Evolutionary conservation across 1,140 invertebrate species (phyloP).

Genomic region (Ectropis grisescens): DNA sequence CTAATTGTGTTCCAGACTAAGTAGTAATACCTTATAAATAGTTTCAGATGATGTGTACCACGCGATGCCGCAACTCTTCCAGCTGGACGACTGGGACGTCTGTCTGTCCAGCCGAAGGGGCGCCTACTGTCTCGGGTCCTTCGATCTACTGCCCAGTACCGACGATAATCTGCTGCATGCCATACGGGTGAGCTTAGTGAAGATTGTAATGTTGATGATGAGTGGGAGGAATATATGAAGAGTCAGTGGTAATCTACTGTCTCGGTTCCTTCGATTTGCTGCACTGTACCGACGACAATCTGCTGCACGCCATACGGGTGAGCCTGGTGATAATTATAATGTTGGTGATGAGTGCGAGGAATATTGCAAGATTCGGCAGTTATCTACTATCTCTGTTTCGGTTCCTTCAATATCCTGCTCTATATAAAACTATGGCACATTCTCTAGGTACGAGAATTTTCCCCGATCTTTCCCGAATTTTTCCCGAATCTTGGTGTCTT

Average conservation of each 20-base stretch:
- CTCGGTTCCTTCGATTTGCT: conserved; percentile 29
- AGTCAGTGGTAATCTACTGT: too few relatives aligned
- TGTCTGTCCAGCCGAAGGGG: conserved; percentile 18
- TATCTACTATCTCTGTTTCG: conserved; percentile 37
- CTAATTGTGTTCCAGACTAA: too few relatives aligned
- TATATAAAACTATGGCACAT: too few relatives aligned
- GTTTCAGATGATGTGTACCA: conserved; percentile 27
- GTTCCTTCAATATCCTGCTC: conserved; percentile 23
- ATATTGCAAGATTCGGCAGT: too few relatives aligned
- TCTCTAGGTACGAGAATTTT: too few relatives aligned
- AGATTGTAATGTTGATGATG: too few relatives aligned
- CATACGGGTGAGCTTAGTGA: conserved; percentile 11
- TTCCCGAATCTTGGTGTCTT: too few relatives aligned
- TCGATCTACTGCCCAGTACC: conserved; percentile 14
- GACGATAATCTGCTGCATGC: conserved; percentile 6
- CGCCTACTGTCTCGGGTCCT: conserved; percentile 33
- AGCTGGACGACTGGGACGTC: conserved; percentile 31
- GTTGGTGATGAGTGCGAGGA: too few relatives aligned
- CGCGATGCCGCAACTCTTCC: conserved; percentile 25
- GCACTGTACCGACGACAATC: conserved; percentile 5
- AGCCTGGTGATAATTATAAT: too few relatives aligned
- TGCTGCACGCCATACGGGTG: conserved; percentile 10
- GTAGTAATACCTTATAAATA: too few relatives aligned
- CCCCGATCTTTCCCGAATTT: too few relatives aligned
- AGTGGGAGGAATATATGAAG: too few relatives aligned